phyloP scores from a whole-genome alignment of 2,888 invertebrate genomes.

The Zygaena filipendulae region DNA sequence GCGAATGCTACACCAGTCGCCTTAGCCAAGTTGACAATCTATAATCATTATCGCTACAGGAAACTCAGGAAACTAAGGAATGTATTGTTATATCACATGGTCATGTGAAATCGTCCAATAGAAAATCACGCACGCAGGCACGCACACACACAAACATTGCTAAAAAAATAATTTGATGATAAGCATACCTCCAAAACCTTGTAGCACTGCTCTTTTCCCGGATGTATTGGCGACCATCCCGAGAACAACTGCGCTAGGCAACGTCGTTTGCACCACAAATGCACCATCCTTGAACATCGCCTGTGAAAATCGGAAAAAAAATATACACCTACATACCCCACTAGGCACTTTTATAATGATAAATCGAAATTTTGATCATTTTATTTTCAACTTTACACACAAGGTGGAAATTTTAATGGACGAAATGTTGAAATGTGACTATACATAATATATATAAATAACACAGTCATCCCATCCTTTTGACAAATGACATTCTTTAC shows the following conservation, averaged over 20 bases:
- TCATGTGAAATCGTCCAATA: no score
- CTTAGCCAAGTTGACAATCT: no score
- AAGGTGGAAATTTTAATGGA: no score
- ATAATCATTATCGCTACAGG: no score
- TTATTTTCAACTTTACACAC: not conserved
- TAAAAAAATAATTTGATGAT: no score
- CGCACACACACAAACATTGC: no score
- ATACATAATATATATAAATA: no score
- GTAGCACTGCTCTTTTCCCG: constrained; percentile 79
- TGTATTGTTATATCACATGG: no score
- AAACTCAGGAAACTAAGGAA: not conserved
- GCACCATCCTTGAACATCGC: constrained; percentile 72
- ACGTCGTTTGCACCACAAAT: constrained; percentile 74
- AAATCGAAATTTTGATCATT: not conserved
- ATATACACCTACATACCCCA: not conserved
- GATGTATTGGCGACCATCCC: constrained; percentile 66
- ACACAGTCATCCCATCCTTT: no score
- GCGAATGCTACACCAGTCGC: constrained; percentile 1
- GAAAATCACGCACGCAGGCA: no score
- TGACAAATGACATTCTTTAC: no score
- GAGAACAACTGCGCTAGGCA: constrained; percentile 62
- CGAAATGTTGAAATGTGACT: no score
- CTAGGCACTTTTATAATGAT: constrained; percentile 14
- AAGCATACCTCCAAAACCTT: constrained; percentile 81
- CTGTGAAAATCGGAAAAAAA: constrained; percentile 17